Evolutionary conservation across 1,140 invertebrate species (phyloP).

Genomic region (Zaprionus davidi): DNA sequence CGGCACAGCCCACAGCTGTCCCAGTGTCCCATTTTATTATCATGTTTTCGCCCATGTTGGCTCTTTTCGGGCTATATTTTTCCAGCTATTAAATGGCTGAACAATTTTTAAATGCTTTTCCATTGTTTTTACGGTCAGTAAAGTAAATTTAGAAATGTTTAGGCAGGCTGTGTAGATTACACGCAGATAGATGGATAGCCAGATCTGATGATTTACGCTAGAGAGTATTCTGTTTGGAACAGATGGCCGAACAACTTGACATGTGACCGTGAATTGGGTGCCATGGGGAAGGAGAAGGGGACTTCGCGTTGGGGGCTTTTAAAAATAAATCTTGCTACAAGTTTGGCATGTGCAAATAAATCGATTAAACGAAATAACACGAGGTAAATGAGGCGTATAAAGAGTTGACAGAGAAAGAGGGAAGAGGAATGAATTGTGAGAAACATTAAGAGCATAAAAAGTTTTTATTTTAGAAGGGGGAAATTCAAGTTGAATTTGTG

Average conservation of each 20-base stretch:
- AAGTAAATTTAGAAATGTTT: conserved; percentile 40
- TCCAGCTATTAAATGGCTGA: conserved; percentile 37
- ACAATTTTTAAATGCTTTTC: conserved; percentile 45
- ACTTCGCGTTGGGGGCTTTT: neutral
- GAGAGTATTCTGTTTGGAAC: conserved; percentile 8
- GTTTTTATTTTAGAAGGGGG: neutral
- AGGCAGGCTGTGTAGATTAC: neutral
- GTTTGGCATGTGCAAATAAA: conserved; percentile 29
- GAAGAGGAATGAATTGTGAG: too few relatives aligned
- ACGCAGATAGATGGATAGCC: neutral
- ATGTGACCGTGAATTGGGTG: conserved; percentile 24
- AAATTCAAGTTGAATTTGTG: neutral
- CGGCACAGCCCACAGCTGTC: conserved; percentile 1
- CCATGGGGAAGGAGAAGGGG: neutral
- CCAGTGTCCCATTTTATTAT: conserved; percentile 39
- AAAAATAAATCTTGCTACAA: conserved; percentile 33
- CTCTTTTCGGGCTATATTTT: conserved; percentile 27
- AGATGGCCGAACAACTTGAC: conserved; percentile 35
- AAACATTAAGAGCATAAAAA: neutral
- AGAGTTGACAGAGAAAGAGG: conserved; percentile 10
- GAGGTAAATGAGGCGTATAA: conserved; percentile 29
- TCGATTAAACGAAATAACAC: conserved; percentile 22
- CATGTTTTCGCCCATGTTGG: conserved; percentile 46
- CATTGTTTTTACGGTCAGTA: conserved; percentile 33
- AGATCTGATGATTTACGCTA: conserved; percentile 15